Percentiles rank a stretch among this genome's conserved stretches.
These are phyloP conservation scores for Sebastes minor DNA, from an alignment of 2,797 vertebrate genomes.

Conservation along the genomic window DNA sequence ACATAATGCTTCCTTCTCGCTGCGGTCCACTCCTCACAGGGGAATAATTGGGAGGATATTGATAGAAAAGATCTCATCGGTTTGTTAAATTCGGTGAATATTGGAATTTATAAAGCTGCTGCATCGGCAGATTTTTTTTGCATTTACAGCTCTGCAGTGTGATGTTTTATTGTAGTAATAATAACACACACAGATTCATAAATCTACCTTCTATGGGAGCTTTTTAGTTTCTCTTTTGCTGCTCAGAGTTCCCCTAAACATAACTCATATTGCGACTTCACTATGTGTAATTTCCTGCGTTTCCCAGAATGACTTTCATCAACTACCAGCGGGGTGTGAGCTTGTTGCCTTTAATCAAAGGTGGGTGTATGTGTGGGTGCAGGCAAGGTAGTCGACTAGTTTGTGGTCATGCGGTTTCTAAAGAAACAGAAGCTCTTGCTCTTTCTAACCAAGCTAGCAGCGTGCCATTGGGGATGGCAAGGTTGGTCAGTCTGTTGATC, in stretches of 20 bases:
- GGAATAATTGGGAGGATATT: constrained; percentile 30
- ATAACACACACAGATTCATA: background rate
- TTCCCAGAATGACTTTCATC: constrained; percentile 9
- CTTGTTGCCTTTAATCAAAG: constrained; percentile 24
- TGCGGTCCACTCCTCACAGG: constrained; percentile 23
- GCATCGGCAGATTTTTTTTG: background rate
- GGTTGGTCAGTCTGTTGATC: background rate
- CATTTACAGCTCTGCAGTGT: background rate
- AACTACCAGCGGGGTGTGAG: constrained; percentile 13
- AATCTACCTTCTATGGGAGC: background rate
- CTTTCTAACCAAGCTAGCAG: background rate
- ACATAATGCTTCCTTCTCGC: constrained; percentile 48
- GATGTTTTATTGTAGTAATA: background rate
- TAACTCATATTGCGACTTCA: background rate
- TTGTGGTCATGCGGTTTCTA: no score
- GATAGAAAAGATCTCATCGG: background rate
- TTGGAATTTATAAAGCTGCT: background rate
- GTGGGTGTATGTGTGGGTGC: constrained; percentile 25
- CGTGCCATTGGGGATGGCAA: background rate
- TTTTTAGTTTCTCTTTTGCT: background rate
- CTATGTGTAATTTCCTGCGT: constrained; percentile 28
- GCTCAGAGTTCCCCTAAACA: background rate
- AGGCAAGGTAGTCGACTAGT: background rate
- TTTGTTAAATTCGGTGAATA: background rate
- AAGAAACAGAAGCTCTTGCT: background rate